phyloP scores from a whole-genome alignment of 2,888 invertebrate species.

The Pristionchus mayeri region DNA sequence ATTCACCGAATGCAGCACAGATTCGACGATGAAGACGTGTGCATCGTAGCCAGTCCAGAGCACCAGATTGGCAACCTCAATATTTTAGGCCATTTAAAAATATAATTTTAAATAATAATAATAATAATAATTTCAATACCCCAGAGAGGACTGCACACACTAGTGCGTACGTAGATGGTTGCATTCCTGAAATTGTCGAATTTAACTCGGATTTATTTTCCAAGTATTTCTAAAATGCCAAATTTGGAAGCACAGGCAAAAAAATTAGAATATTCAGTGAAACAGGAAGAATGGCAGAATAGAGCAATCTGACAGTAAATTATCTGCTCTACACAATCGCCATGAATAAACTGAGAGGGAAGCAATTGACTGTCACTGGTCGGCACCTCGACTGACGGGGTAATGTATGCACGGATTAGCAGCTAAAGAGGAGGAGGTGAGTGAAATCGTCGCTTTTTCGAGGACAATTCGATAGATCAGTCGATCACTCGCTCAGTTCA shows the following conservation, averaged over 20 bases:
- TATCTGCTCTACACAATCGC: too few species aligned
- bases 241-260: neutral
- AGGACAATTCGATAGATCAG: too few species aligned
- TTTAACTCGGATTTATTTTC: too few species aligned
- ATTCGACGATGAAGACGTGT: conserved; percentile 26
- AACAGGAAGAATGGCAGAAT: too few species aligned
- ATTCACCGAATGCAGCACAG: conserved; percentile 1
- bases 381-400: neutral
- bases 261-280: neutral
- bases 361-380: neutral
- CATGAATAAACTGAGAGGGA: too few species aligned
- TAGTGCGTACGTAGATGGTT: neutral
- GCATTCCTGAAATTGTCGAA: too few species aligned
- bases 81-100: too few species aligned
- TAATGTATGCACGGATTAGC: neutral
- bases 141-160: neutral
- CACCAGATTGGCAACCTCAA: conserved; percentile 28
- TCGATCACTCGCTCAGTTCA: too few species aligned
- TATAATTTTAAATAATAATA: too few species aligned
- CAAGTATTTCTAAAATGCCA: neutral
- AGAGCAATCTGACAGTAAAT: neutral
- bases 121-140: too few species aligned
- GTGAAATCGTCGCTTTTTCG: too few species aligned
- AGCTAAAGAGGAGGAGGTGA: too few species aligned
- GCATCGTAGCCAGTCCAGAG: conserved; percentile 10